Percentiles rank a stretch among this genome's conserved stretches.
Evolutionary conservation across 2,888 invertebrate genomes (phyloP).

Genomic region (Drosophila testacea): DNA sequence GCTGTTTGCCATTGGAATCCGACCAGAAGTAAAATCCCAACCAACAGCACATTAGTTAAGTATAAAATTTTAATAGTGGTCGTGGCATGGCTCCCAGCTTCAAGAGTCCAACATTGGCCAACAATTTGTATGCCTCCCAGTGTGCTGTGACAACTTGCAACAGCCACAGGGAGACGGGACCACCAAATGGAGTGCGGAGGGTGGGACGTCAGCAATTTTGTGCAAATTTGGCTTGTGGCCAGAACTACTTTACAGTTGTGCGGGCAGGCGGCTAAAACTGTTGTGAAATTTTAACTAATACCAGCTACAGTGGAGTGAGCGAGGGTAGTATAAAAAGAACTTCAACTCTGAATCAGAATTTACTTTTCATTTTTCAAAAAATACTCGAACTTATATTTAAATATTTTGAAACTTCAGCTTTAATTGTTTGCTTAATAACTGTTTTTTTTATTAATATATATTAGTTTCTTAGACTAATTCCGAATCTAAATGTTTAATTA

Average conservation of each 20-base stretch:
- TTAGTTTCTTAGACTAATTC: no score
- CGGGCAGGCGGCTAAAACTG: slow-evolving; percentile 47
- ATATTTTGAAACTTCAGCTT: no score
- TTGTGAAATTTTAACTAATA: slow-evolving; percentile 61
- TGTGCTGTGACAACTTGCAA: slow-evolving; percentile 53
- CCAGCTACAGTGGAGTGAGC: slow-evolving; percentile 34
- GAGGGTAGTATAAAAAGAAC: slow-evolving; percentile 5
- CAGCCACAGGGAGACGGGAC: slow-evolving; percentile 20
- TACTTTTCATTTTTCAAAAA: no score
- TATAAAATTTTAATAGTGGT: slow-evolving; percentile 68
- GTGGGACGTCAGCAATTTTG: slow-evolving; percentile 55
- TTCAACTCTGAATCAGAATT: not conserved
- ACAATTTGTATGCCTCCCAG: slow-evolving; percentile 48
- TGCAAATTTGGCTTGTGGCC: slow-evolving; percentile 74
- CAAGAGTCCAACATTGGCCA: slow-evolving; percentile 30
- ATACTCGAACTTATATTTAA: no score
- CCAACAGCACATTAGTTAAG: slow-evolving; percentile 68
- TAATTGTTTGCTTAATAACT: no score
- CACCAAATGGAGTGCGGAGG: not conserved
- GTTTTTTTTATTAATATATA: no score
- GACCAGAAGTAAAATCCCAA: slow-evolving; percentile 46
- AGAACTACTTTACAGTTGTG: slow-evolving; percentile 66
- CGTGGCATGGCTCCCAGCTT: slow-evolving; percentile 31
- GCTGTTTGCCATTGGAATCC: slow-evolving; percentile 57
- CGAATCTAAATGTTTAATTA: no score